Base-by-base conservation (phyloP, 2,888 invertebrate species). In the Cotesia congregata region DNA sequence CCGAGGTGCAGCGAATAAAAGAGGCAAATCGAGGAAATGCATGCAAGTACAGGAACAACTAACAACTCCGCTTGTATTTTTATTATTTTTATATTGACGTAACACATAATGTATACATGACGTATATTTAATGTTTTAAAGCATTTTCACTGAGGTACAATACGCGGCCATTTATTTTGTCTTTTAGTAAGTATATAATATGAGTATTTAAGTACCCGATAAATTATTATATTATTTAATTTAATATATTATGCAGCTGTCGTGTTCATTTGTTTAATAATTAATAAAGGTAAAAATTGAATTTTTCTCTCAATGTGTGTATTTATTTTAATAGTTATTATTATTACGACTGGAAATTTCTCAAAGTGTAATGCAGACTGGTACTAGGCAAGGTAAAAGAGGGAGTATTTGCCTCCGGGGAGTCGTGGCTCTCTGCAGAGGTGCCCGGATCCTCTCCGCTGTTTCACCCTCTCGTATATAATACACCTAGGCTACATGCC, bases 381-480 rank as follows among this genome's bases (percentile, higher is more conserved):
- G 38, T 62, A 20, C 62, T 62, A 65, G 41, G 60, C 12, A 64
- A 39, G 75, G 72, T 40, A 60, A 38, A 77, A 78, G 78, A 67
- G 65, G 64, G 80, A 79, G 79, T 81, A 84, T 83, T 82, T 80
- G 83, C 80, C 84, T 83, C 83, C 39, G 75, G 85, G 85, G 85
- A 83, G 82, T 77, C 82, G 79, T 82, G 84, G 82, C 79, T 83
- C 81, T 80, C 78, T 71, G 62, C 76, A 78, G 76, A 79, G 83
- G 83, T 81, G 80, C 81, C 80, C 80, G 81, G 82, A 83, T 85
- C 83, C 80, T 83, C 82, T 85, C 83, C 80, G 83, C 82, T 83
- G 83, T 85, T 83, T 83, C 83, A 81, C 83, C 82, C 82, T 83
- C 83, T 50, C 50, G 83, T 85, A 83, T 84, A 84, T 85, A 84